Base-by-base conservation (phyloP, 2,113 vertebrate genomes). In the Hypocryptadius cinnamomeus region DNA sequence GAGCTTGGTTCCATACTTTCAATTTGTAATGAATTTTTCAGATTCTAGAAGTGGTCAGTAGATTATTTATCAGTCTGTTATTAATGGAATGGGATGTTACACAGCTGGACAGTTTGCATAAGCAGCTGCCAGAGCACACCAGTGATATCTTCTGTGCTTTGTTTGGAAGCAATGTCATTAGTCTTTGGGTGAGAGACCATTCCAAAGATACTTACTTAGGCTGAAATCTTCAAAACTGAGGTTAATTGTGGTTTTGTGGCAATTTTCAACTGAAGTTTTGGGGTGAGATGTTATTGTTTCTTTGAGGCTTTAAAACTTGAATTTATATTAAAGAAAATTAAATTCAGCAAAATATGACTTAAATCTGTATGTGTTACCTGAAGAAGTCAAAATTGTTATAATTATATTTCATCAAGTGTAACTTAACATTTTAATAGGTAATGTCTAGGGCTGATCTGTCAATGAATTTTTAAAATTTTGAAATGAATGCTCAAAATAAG, bases 401-500 rank as follows among this genome's bases (percentile, higher is more conserved):
- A 97, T 96, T 96, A 93, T 60, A 90, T 95, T 96, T 96, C 69
- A 93, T 95, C 85, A 96, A 95, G 92, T 95, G 69, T 95, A 96
- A 84, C 57, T 95, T 95, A 94, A 86, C 74, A 50, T 96, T 97
- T 97, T 97, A 97, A 95, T 97, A 87, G 64, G 69, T 90, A 77
- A 81, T 87, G 35, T 94, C 87, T 96, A 92, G 78, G 76, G 54
- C 85, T 96, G 93, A 94, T 93, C 78, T 97, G 95, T 96, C 93
- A 97, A 96, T 63, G 61, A 87, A 85, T 88, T 96, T 95, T 93
- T 64, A 72, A 89, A 94, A 37, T 86, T 96, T 95, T 84, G 72
- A 96, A 95, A 96, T 90, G 69, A 95, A 93, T 95, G 83, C 86
- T 97, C 87, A 94, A 96, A 97, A 96, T 96, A 97, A 97, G 94